Conservation (phyloP, 2,113 vertebrate genomes). For the Nicator chloris region DNA sequence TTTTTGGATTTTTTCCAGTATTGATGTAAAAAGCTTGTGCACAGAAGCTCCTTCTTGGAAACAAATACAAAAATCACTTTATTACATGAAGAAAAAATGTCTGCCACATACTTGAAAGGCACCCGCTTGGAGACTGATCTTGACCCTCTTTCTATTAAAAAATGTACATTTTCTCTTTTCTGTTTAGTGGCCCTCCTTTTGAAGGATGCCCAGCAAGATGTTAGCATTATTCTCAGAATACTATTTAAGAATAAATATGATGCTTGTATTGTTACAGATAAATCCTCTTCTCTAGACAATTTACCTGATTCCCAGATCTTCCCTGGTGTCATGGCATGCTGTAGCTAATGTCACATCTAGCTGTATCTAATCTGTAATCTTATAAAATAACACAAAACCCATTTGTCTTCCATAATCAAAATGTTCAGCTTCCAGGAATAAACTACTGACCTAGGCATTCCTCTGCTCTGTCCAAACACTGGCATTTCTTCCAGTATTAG, state of each 20-base stretch:
- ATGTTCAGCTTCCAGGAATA: not conserved
- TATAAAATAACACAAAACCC: not conserved
- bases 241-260: not conserved
- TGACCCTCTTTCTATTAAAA: not conserved
- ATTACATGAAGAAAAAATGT: not conserved
- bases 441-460: not conserved
- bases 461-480: not conserved
- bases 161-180: not conserved
- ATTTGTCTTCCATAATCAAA: not conserved
- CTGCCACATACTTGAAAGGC: not conserved
- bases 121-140: not conserved
- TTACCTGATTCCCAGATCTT: not conserved
- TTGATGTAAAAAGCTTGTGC: not conserved
- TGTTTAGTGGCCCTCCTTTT: not conserved
- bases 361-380: not conserved
- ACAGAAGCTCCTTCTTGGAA: not conserved
- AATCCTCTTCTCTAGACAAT: not conserved
- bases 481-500: not conserved
- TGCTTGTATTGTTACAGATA: not conserved
- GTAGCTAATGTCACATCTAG: not conserved
- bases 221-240: not conserved
- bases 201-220: not conserved
- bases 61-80: not conserved
- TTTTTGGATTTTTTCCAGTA: not conserved
- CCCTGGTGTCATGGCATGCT: fast-evolving